phyloP scores from a whole-genome alignment of 1,140 invertebrate genomes.

The Drosophila burlai region DNA sequence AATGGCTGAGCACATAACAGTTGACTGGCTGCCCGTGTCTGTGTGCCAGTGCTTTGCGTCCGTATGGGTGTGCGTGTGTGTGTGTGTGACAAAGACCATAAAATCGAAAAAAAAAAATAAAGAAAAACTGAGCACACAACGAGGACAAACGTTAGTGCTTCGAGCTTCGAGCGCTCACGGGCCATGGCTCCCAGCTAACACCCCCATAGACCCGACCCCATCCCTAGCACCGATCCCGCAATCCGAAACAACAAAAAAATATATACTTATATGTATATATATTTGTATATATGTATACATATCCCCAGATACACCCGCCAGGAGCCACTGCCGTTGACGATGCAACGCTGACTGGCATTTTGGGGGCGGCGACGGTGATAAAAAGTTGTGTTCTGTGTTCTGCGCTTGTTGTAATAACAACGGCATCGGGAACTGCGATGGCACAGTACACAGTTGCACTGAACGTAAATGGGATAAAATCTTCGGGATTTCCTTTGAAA shows the following conservation, averaged over 20 bases:
- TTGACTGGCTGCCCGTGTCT: conserved; percentile 75
- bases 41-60: conserved; percentile 49
- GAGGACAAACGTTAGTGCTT: conserved; percentile 59
- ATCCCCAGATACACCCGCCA: not conserved
- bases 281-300: not conserved
- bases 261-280: not conserved
- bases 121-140: conserved; percentile 65
- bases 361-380: conserved; percentile 78
- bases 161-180: conserved; percentile 38
- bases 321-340: conserved; percentile 60
- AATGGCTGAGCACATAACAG: conserved; percentile 82
- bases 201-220: not conserved
- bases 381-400: conserved; percentile 68
- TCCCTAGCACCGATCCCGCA: not conserved
- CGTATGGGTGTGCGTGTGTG: conserved; percentile 50
- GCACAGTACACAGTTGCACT: conserved; percentile 13
- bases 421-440: conserved; percentile 58
- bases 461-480: not conserved
- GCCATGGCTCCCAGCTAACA: conserved; percentile 39
- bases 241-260: conserved; percentile 8
- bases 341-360: conserved; percentile 79
- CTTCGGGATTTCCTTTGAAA: not conserved
- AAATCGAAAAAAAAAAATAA: conserved; percentile 49
- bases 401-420: conserved; percentile 79
- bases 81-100: conserved; percentile 77